Percentiles rank a stretch among this genome's conserved stretches.
Conservation (phyloP, 2,888 invertebrate species). For the Torymus texanus region DNA sequence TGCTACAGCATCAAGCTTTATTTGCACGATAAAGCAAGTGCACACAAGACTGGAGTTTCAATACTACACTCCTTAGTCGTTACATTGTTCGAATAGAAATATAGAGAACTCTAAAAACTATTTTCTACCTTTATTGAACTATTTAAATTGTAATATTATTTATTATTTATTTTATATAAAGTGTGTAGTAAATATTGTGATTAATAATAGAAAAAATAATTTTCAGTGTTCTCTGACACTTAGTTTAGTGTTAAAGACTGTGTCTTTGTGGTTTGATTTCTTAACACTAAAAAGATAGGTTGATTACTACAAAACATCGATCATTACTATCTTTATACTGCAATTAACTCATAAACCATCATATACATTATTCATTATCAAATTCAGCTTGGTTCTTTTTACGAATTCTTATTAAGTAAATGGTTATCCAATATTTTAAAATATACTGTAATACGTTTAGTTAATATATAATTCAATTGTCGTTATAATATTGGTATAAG, state of each 20-base stretch:
- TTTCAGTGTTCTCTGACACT: too few relatives aligned
- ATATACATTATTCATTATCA: not conserved
- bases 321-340: slow-evolving; percentile 34
- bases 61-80: slow-evolving; percentile 29
- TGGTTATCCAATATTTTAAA: not conserved
- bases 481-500: too few relatives aligned
- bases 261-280: too few relatives aligned
- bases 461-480: too few relatives aligned
- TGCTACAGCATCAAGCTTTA: slow-evolving; percentile 35
- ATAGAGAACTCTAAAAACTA: slow-evolving; percentile 1
- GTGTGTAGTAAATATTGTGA: too few relatives aligned
- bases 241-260: too few relatives aligned
- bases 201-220: too few relatives aligned
- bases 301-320: not conserved
- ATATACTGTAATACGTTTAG: too few relatives aligned
- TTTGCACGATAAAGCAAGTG: slow-evolving; percentile 45
- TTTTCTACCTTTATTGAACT: slow-evolving; percentile 1
- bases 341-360: slow-evolving; percentile 41
- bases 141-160: slow-evolving; percentile 7
- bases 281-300: too few relatives aligned
- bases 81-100: slow-evolving; percentile 15
- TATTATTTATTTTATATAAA: too few relatives aligned
- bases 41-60: slow-evolving; percentile 33
- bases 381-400: too few relatives aligned
- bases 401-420: too few relatives aligned